These are phyloP conservation scores for Girardia tigrina DNA, from an alignment of 2,888 invertebrate genomes.

Conservation along the genomic window DNA sequence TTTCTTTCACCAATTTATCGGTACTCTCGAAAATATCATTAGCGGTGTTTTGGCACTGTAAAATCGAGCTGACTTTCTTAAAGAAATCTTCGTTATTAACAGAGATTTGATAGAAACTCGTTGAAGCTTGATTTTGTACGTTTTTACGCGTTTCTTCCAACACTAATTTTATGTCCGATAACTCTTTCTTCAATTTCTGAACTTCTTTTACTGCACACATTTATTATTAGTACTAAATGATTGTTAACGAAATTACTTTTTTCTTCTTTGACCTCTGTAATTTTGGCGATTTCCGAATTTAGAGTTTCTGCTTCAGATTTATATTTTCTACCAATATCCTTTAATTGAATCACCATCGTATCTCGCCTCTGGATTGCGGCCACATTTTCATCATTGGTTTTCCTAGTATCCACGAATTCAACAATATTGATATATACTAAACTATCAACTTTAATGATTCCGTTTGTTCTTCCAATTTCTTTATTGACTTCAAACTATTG, in stretches of 20 bases:
- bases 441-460: not conserved
- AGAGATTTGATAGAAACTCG: not conserved
- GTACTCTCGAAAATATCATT: not conserved
- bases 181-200: not conserved
- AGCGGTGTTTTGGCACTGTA: not conserved
- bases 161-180: not conserved
- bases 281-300: not conserved
- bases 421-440: not conserved
- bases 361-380: not conserved
- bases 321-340: conserved; percentile 37
- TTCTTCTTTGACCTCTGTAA: not conserved
- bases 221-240: too few species aligned
- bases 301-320: conserved; percentile 34
- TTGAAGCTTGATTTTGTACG: not conserved
- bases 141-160: not conserved
- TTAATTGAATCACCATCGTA: conserved; percentile 30
- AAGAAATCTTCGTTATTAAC: not conserved
- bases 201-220: not conserved
- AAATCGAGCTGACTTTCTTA: not conserved
- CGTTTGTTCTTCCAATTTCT: not conserved
- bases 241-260: too few species aligned
- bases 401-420: not conserved
- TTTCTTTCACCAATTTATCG: not conserved
- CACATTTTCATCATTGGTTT: not conserved
- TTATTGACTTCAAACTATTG: not conserved